A percentile compares a stretch with the other conserved stretches of the same genome.
Conservation (phyloP, 2,888 invertebrate species). For the Trachelus tabidus region DNA sequence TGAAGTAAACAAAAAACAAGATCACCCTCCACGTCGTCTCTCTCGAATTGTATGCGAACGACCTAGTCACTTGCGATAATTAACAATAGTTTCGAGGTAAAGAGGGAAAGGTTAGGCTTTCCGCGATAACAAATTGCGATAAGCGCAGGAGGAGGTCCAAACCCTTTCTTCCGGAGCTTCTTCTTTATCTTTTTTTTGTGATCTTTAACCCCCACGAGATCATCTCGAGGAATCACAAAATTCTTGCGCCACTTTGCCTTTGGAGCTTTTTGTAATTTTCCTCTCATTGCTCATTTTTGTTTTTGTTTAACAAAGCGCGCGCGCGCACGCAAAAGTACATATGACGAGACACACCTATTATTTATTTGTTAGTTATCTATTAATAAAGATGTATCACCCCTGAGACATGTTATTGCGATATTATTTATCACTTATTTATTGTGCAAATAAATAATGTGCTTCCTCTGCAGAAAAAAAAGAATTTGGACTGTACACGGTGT, state of each 20-base stretch:
- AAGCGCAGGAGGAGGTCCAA: not conserved
- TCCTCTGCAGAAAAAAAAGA: slow-evolving; percentile 20
- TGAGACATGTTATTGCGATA: slow-evolving; percentile 7
- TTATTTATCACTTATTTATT: slow-evolving; percentile 18
- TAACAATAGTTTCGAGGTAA: not conserved
- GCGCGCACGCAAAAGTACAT: not conserved
- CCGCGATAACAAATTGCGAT: not conserved
- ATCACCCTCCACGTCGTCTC: not conserved
- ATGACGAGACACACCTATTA: slow-evolving; percentile 11
- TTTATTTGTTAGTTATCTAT: slow-evolving; percentile 23
- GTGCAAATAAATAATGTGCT: slow-evolving; percentile 21
- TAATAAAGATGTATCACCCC: slow-evolving; percentile 16
- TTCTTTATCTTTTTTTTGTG: no score
- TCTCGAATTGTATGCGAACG: not conserved
- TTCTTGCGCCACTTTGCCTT: slow-evolving; percentile 14
- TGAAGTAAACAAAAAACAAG: not conserved
- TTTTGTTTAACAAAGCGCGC: slow-evolving; percentile 5
- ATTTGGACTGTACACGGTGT: not conserved
- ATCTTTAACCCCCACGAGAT: no score
- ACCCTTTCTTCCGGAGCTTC: not conserved
- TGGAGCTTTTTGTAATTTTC: slow-evolving; percentile 18
- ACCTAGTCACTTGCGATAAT: slow-evolving; percentile 4
- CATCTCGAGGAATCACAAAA: not conserved
- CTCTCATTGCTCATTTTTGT: slow-evolving; percentile 9
- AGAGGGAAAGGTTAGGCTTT: not conserved